Base-by-base conservation (phyloP, 2,797 vertebrate species). In the Arctocebus calabarensis region DNA sequence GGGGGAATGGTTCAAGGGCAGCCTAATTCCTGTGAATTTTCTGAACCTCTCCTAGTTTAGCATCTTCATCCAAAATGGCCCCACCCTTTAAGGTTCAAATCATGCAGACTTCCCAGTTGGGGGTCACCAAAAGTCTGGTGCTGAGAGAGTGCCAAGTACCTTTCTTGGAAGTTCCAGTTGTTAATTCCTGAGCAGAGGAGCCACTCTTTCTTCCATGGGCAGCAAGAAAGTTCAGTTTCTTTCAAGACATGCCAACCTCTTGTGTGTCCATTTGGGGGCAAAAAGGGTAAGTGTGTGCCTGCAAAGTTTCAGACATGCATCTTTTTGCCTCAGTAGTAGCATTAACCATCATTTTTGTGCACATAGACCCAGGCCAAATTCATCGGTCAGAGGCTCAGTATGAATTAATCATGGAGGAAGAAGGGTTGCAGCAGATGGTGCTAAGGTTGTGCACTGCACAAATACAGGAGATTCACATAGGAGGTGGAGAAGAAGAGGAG, bases 31-130 rank as follows among this genome's bases (percentile, higher is more conserved):
- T 87, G 0, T 5, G 82, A 90, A 29, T 8, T 75, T 71, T 37
- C 20, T 48, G 32, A 43, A 85, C 34, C 29, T 17, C 48, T 89
- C 79, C 75, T 90, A 78, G 23, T 59, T 89, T 17, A 79, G 37
- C 29, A 16, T 95, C 79, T 85, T 91, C n/a, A 23, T 88, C 89
- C 87, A 96, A 95, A 88, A 94, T 32, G 83, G 57, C 61, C 62
- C 92, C 59, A 62, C 94, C 74, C 59, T 62, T 86, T 68, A 57
- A 59, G 55, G 68, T 75, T 90, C 59, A 66, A 12, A 17, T 52
- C 91, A 75, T 86, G 37, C 62, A 88, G 78, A 92, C 52, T 84
- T 29, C 52, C 77, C 7, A 55, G 9, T 16, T 52, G 62, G 48
- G n/a, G 19, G 40, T 78, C 59, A 79, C 77, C 84, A 88, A 59